Evolutionary conservation across 2,797 vertebrate genomes (phyloP).

Genomic region (Falco concolor): DNA sequence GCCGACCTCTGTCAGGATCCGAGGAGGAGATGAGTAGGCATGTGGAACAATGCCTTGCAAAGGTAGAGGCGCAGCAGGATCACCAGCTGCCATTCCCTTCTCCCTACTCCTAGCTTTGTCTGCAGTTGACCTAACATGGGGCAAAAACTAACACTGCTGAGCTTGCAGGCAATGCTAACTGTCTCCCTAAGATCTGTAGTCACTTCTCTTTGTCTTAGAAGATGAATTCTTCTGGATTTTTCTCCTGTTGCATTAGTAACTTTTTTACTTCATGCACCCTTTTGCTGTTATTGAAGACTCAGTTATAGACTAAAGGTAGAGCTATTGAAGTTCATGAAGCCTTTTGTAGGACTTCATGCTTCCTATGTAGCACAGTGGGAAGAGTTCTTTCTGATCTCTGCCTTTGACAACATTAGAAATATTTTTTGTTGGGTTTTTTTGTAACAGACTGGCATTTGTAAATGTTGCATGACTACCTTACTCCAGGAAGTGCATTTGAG

Average conservation of each 20-base stretch:
- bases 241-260: not conserved
- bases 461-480: not conserved
- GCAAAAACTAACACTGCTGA: slow-evolving; percentile 43
- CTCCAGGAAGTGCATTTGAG: not conserved
- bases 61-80: slow-evolving; percentile 88
- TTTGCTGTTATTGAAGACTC: not conserved
- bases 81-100: slow-evolving; percentile 55
- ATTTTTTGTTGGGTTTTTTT: not conserved
- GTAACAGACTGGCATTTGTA: not conserved
- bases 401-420: not conserved
- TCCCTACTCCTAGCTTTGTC: slow-evolving; percentile 49
- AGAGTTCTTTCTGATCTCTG: not conserved
- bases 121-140: not conserved
- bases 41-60: slow-evolving; percentile 99
- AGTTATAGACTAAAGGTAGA: not conserved
- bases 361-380: not conserved
- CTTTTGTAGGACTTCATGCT: not conserved
- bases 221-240: not conserved
- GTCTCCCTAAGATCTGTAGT: slow-evolving; percentile 4
- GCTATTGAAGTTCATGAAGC: not conserved
- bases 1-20: slow-evolving; percentile 94
- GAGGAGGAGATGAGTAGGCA: slow-evolving; percentile 99
- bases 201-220: slow-evolving; percentile 2
- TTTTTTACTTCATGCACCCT: not conserved
- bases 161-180: slow-evolving; percentile 26